Percentiles rank a stretch among this genome's conserved stretches.
Conservation (phyloP, 2,797 vertebrate species). For the Danio tinwini region DNA sequence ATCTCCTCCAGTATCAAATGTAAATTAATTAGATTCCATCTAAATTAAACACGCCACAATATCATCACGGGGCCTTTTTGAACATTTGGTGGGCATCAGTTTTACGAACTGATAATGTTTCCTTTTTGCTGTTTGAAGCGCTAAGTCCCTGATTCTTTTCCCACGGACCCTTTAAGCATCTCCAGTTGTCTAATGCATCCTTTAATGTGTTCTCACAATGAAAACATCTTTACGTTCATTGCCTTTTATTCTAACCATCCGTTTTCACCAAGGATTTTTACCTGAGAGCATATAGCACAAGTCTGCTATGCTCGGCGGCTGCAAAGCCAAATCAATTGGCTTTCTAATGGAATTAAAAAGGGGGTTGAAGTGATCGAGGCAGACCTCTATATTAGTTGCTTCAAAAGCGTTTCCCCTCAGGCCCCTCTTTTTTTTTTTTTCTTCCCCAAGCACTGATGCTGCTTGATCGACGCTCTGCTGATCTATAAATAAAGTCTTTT, state of each 20-base stretch:
- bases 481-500: slow-evolving; percentile 94
- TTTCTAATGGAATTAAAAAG: slow-evolving; percentile 82
- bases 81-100: slow-evolving; percentile 31
- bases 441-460: slow-evolving; percentile 75
- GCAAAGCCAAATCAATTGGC: slow-evolving; percentile 78
- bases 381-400: slow-evolving; percentile 78
- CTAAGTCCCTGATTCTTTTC: slow-evolving; percentile 46
- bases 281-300: slow-evolving; percentile 35
- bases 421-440: slow-evolving; percentile 56
- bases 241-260: slow-evolving; percentile 29
- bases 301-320: slow-evolving; percentile 26
- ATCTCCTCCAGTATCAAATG: slow-evolving; percentile 59
- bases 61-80: slow-evolving; percentile 49
- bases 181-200: slow-evolving; percentile 54
- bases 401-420: slow-evolving; percentile 70
- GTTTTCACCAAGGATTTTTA: slow-evolving; percentile 55
- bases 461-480: slow-evolving; percentile 87
- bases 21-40: slow-evolving; percentile 61
- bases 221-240: slow-evolving; percentile 47
- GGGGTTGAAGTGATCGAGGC: slow-evolving; percentile 73
- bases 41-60: slow-evolving; percentile 44
- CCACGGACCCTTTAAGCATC: slow-evolving; percentile 43
- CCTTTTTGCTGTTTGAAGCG: slow-evolving; percentile 39
- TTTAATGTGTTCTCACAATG: slow-evolving; percentile 32
- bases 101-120: slow-evolving; percentile 49